Evolutionary conservation across 1,140 invertebrate species (phyloP).

Genomic region (Tigriopus japonicus): DNA sequence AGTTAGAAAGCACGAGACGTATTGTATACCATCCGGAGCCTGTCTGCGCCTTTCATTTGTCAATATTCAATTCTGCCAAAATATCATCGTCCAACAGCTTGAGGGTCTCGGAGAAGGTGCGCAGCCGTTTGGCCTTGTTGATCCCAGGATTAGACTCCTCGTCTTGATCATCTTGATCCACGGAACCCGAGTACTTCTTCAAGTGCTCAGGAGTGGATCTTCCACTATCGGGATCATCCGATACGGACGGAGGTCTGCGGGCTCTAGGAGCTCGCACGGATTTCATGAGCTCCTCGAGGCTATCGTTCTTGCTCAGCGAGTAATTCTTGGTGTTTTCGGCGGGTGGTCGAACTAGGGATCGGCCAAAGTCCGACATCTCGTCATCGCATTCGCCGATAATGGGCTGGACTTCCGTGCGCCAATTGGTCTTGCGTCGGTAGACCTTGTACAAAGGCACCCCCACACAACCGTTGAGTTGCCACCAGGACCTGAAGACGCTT

Average conservation of each 20-base stretch:
- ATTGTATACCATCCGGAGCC: no score
- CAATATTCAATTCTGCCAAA: constrained; percentile 6
- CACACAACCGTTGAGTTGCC: constrained; percentile 11
- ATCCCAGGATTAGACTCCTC: neutral
- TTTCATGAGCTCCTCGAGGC: constrained; percentile 5
- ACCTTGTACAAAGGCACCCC: constrained; percentile 13
- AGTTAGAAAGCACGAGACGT: no score
- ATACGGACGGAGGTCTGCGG: no score
- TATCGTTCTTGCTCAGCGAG: no score
- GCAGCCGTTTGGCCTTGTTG: neutral
- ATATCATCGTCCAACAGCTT: constrained; percentile 12
- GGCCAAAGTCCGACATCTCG: no score
- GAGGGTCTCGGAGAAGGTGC: constrained; percentile 10
- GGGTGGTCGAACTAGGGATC: no score
- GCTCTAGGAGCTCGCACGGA: neutral
- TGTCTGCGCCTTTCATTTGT: no score
- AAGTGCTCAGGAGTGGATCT: constrained; percentile 6
- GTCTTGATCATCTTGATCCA: neutral
- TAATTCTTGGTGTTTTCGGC: no score
- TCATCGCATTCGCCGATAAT: no score
- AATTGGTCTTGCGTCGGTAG: constrained; percentile 7
- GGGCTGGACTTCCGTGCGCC: neutral
- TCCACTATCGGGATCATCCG: neutral
- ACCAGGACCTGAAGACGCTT: constrained; percentile 5
- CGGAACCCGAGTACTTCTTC: constrained; percentile 6